These are phyloP conservation scores for Dendroctonus ponderosae DNA, from an alignment of 1,140 invertebrate species.

Conservation along the genomic window DNA sequence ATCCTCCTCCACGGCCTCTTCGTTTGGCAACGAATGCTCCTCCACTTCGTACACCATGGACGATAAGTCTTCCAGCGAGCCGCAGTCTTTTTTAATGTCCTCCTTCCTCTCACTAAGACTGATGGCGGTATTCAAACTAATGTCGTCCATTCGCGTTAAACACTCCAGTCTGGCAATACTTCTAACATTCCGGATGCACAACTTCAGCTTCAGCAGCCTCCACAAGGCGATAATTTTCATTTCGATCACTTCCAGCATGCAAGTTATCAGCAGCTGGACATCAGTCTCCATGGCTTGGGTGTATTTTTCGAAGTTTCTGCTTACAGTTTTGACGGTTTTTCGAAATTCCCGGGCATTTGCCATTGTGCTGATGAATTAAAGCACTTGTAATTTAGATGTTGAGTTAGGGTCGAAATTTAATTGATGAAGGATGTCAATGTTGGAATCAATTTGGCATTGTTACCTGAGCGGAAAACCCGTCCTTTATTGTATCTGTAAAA, in stretches of 20 bases:
- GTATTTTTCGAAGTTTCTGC: constrained; percentile 25
- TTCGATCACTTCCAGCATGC: constrained; percentile 25
- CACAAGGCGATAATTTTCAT: constrained; percentile 12
- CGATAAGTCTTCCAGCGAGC: constrained; percentile 20
- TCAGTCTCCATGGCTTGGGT: constrained; percentile 26
- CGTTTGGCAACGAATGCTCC: constrained; percentile 4
- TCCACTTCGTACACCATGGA: constrained; percentile 21
- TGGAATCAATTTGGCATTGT: constrained; percentile 10
- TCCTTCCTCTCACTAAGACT: background rate
- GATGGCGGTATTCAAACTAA: background rate
- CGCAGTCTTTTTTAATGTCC: constrained; percentile 3
- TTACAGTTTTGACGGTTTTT: constrained; percentile 14
- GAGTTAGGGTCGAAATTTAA: background rate
- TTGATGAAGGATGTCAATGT: constrained; percentile 17
- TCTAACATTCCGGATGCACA: constrained; percentile 21
- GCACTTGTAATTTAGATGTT: constrained; percentile 13
- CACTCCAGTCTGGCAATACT: constrained; percentile 7
- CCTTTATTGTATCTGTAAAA: no score
- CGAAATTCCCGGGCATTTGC: constrained; percentile 15
- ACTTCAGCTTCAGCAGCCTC: constrained; percentile 27
- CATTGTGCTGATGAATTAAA: background rate
- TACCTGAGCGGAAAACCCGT: background rate
- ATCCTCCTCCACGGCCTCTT: background rate
- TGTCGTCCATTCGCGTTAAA: background rate
- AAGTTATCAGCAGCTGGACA: constrained; percentile 19